phyloP scores from a whole-genome alignment of 1,140 invertebrate species.

The Formica selysi region DNA sequence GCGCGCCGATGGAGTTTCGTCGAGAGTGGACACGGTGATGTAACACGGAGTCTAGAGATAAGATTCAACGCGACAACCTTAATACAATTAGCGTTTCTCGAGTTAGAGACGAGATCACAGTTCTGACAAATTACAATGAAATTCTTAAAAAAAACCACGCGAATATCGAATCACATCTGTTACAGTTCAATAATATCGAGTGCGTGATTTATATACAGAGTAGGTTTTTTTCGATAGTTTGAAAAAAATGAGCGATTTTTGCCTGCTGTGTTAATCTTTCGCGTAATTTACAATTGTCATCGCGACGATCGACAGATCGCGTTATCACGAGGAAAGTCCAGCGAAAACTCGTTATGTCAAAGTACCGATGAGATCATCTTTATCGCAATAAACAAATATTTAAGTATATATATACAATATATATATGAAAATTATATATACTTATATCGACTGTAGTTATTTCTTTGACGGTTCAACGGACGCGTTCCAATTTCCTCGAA shows the following conservation, averaged over 20 bases:
- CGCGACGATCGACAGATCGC: conserved; percentile 13
- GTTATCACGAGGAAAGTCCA: conserved; percentile 1
- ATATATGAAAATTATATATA: conserved; percentile 11
- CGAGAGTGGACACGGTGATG: conserved; percentile 59
- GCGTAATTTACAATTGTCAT: not conserved
- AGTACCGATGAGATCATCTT: conserved; percentile 45
- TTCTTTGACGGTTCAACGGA: conserved; percentile 38
- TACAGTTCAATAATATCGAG: no score
- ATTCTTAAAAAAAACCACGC: not conserved
- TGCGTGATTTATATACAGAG: not conserved
- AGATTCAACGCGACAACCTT: conserved; percentile 16
- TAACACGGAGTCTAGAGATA: conserved; percentile 40
- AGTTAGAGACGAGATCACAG: not conserved
- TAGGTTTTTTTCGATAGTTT: not conserved
- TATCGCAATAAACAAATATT: not conserved
- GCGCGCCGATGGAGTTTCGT: conserved; percentile 67
- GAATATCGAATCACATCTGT: no score
- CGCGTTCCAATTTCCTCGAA: conserved; percentile 54
- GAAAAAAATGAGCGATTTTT: not conserved
- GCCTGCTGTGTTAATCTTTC: not conserved
- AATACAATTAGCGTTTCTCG: conserved; percentile 17
- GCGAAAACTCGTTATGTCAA: conserved; percentile 44
- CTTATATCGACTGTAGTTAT: conserved; percentile 43
- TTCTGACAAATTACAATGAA: not conserved
- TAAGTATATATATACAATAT: not conserved